Evolutionary conservation across 2,797 vertebrate genomes (phyloP), one percentile per base, ranked within the genome.

Genomic region (Pseudochaenichthys georgianus): DNA sequence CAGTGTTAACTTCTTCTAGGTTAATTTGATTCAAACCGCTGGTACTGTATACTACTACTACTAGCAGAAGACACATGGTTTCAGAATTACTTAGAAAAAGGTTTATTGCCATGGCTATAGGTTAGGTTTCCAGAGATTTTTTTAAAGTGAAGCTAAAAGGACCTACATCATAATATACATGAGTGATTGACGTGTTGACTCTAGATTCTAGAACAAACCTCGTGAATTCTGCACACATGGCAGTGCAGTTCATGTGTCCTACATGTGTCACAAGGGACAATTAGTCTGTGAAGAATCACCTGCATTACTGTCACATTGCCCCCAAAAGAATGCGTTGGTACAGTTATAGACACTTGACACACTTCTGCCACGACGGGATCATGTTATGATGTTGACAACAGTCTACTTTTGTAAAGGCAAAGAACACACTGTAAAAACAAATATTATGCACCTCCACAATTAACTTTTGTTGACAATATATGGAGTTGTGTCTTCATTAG

Each of bases 231-330:
- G 1, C 51, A 47, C 42, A 51, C 55, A 34, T 17, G 6, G 7
- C 57, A 54, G 38, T 61, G 34, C 45, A 54, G 62, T 71, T 31
- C 9, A 0, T 13, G 6, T 41, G 83, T 64, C 80, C 81, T 75
- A 78, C 75, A 88, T 84, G 82, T 88, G 85, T 91, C 80, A 81
- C 13, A 52, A 47, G 42, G 61, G 66, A 83, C 46, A 73, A 67
- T 61, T 21, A 10, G 43, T 52, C 6, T 4, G 9, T 88, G 82
- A 85, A 68, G 77, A 84, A 85, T 86, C 15, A 64, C 72, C 54
- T 73, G 31, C 53, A 70, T 28, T 72, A 47, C 19, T 23, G 31
- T n/a, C 8, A 21, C 17, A 13, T 28, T 21, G 58, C 5, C 45
- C 21, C 48, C 19, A 15, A 2, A 79, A 53, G 43, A 70, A 75